Evolutionary conservation across 2,113 vertebrate genomes (phyloP), one percentile per base, ranked within the genome.

Genomic region (Hiodon tergisus): DNA sequence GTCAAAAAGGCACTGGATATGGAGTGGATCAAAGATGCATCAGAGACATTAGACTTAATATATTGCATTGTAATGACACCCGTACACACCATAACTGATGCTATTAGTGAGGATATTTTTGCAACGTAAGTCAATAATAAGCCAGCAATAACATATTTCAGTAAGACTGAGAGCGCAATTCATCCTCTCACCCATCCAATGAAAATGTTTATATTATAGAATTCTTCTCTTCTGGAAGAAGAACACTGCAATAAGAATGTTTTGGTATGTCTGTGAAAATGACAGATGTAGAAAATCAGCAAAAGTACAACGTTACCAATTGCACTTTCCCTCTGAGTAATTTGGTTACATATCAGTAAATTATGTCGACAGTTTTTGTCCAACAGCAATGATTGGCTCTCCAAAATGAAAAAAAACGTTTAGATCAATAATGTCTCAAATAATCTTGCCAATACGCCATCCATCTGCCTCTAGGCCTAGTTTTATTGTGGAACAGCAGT

Each of bases 61-160:
- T 70, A 46, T 58, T 46, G 70, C 4, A 47, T 60, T 59, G 58
- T 71, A 16, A 54, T 50, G 46, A 5, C 13, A 58, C 4, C 67
- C 47, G 14, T 16, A 69, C 14, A 53, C 50, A 67, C 48, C 3
- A 9, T 17, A 71, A 60, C 70, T 48, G 13, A 60, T 59, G 31
- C 31, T 10, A 69, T 69, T 11, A 53, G 67, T 47, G 55, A 9
- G 54, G 54, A 71, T 57, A 48, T 58, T 71, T 71, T 71, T 71
- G 58, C 55, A 59, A 14, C 7, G 57, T 59, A 48, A 71, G 60
- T 17, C 55, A 71, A 59, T 60, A 31, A 71, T 59, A 71, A 60
- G 57, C 70, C 70, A 71, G 70, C 14, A 71, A 71, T 59, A 71
- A 71, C 70, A 71, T 71, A 71, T 71, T 71, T 71, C 55, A 71